phyloP scores from a whole-genome alignment of 1,140 invertebrate species.

The Cecropterus lyciades region DNA sequence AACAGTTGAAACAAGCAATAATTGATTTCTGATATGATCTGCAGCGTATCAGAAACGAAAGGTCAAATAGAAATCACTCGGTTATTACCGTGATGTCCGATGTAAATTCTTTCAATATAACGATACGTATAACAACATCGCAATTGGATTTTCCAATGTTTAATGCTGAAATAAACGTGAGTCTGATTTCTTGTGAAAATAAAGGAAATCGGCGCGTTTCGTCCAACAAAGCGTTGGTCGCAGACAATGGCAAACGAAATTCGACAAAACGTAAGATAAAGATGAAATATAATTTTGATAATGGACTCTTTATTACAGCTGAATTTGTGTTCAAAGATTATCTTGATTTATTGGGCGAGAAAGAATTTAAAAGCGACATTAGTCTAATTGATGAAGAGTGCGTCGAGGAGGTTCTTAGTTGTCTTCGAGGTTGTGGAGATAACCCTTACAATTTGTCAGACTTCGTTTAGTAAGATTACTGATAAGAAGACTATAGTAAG shows the following conservation, averaged over 20 bases:
- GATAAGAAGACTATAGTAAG: no score
- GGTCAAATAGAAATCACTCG: no score
- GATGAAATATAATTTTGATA: constrained; percentile 43
- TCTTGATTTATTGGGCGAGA: constrained; percentile 38
- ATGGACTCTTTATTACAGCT: constrained; percentile 39
- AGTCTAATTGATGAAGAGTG: constrained; percentile 34
- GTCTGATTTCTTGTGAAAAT: constrained; percentile 19
- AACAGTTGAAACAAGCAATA: no score
- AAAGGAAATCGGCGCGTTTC: constrained; percentile 14
- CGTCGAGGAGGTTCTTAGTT: constrained; percentile 15
- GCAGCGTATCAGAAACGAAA: no score
- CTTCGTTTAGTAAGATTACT: constrained; percentile 11
- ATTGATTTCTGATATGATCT: no score
- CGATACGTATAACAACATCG: no score
- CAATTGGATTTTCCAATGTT: no score
- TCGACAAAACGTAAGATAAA: constrained; percentile 34
- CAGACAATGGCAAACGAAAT: constrained; percentile 29
- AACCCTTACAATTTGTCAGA: constrained; percentile 27
- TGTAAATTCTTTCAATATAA: no score
- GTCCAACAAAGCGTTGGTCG: constrained; percentile 29
- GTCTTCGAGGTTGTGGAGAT: constrained; percentile 15
- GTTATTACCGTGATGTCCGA: no score
- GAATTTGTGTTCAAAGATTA: constrained; percentile 37
- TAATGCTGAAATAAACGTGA: background rate
- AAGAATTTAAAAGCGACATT: constrained; percentile 32